A percentile compares a stretch with the other conserved stretches of the same genome.
These are phyloP conservation scores for Ptychobarbus kaznakovi DNA, from an alignment of 2,797 vertebrate genomes.

Conservation along the genomic window DNA sequence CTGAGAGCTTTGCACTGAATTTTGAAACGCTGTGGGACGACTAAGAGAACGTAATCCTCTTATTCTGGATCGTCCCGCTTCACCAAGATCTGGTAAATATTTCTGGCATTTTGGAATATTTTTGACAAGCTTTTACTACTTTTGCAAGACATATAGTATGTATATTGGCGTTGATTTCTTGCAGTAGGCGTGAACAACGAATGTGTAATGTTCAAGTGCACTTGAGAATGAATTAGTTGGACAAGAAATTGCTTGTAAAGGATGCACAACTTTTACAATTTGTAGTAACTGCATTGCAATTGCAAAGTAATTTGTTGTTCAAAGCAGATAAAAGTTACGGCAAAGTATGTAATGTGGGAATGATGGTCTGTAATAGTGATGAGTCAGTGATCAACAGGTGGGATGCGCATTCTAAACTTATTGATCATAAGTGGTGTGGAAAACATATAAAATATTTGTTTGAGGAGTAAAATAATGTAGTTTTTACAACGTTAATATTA, in stretches of 20 bases:
- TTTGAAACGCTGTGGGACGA: slow-evolving; percentile 42
- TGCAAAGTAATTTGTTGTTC: not conserved
- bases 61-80: slow-evolving; percentile 35
- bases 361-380: not conserved
- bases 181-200: not conserved
- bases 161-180: not conserved
- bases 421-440: not conserved
- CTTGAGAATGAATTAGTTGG: not conserved
- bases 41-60: slow-evolving; percentile 38
- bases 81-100: slow-evolving; percentile 52
- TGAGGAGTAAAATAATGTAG: not conserved
- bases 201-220: not conserved
- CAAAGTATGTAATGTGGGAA: not conserved
- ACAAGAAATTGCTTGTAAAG: not conserved
- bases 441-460: not conserved
- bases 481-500: not conserved
- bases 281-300: not conserved
- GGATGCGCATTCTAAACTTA: slow-evolving; percentile 19
- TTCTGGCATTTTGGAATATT: not conserved
- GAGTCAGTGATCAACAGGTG: slow-evolving; percentile 57
- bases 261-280: not conserved
- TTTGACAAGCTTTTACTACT: slow-evolving; percentile 23
- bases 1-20: slow-evolving; percentile 37
- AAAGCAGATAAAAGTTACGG: not conserved
- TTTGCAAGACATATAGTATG: not conserved